These are phyloP conservation scores for Pteropus rufus DNA, from an alignment of 2,797 vertebrate species.

Conservation along the genomic window DNA sequence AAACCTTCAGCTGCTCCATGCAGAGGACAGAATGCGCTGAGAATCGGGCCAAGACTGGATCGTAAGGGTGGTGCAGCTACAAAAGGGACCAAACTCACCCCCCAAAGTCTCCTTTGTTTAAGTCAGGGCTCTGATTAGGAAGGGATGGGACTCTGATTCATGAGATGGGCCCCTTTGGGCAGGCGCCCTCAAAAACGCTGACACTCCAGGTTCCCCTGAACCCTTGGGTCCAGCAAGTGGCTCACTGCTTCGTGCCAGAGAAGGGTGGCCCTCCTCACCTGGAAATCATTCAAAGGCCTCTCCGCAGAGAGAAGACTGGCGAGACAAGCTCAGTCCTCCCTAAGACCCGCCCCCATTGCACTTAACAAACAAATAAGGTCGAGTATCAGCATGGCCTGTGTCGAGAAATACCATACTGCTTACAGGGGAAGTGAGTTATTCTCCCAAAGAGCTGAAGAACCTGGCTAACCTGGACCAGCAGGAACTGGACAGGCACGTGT, in stretches of 20 bases:
- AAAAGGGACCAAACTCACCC: neutral
- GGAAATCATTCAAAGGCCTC: neutral
- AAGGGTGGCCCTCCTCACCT: neutral
- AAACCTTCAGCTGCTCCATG: neutral
- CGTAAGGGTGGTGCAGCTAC: too few relatives aligned
- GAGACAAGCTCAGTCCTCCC: neutral
- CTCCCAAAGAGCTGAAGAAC: neutral
- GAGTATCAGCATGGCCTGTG: neutral
- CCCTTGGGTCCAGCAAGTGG: neutral
- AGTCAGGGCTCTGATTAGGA: neutral
- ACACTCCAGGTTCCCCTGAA: neutral
- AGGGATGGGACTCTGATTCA: neutral
- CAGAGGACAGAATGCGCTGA: neutral
- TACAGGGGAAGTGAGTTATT: neutral
- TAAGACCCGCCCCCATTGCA: neutral
- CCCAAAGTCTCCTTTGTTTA: neutral
- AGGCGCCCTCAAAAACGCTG: neutral
- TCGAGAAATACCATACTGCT: neutral
- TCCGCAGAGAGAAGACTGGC: neutral
- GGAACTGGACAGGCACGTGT: rapidly evolving
- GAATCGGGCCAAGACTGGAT: neutral
- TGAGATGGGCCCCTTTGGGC: neutral
- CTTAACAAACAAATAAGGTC: neutral
- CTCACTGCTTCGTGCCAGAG: neutral
- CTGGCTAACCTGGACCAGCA: neutral